Conservation (phyloP, 2,888 invertebrate genomes). For the Syrphus vitripennis region DNA sequence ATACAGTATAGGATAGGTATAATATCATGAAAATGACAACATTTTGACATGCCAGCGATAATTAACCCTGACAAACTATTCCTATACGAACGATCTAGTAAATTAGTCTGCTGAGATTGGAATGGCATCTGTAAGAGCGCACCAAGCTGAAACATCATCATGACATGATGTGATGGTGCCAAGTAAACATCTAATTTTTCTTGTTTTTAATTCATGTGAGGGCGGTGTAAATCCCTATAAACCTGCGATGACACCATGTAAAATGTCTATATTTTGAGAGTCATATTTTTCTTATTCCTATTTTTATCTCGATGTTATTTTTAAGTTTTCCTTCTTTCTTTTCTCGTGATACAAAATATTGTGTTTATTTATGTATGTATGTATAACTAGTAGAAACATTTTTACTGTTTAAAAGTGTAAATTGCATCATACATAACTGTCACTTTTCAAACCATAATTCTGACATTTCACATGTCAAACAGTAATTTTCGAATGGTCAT, state of each 20-base stretch:
- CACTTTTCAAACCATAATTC: not conserved
- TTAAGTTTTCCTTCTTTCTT: not conserved
- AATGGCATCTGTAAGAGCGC: constrained; percentile 6
- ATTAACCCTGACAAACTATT: constrained; percentile 64
- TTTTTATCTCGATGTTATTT: not conserved
- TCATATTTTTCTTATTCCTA: not conserved
- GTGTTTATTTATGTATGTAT: not conserved
- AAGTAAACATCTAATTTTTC: not conserved
- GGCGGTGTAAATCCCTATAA: not conserved
- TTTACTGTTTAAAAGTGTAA: not conserved
- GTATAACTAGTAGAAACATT: not conserved
- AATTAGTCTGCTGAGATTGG: constrained; percentile 57
- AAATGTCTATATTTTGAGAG: not conserved
- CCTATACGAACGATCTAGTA: constrained; percentile 37
- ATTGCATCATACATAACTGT: not conserved
- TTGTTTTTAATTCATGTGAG: not conserved
- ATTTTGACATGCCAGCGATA: constrained; percentile 47
- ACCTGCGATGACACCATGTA: constrained; percentile 2
- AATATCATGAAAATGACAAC: constrained; percentile 36
- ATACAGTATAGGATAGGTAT: not conserved
- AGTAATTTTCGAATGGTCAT: not conserved
- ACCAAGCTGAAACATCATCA: not conserved
- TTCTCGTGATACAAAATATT: not conserved
- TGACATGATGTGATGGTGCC: constrained; percentile 3
- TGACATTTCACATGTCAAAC: constrained; percentile 3